Conservation (phyloP, 23 tunicate species). For the Phallusia fumigata region DNA sequence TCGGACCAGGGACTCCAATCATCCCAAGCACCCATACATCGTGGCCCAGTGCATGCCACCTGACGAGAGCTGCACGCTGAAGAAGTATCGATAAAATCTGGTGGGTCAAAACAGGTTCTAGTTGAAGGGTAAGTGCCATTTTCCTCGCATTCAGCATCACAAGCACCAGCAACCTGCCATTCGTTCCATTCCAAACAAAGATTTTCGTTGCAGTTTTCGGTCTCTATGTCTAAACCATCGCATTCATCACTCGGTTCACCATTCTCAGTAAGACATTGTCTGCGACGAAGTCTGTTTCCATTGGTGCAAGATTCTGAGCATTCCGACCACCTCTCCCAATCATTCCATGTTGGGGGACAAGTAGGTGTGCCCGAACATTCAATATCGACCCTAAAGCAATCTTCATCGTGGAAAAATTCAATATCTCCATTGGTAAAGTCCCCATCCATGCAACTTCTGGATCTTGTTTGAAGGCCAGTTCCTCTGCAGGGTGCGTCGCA, state of each 20-base stretch:
- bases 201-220: slow-evolving; percentile 11
- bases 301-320: slow-evolving; percentile 31
- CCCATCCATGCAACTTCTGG: slow-evolving; percentile 15
- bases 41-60: slow-evolving; percentile 7
- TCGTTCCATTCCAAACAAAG: slow-evolving; percentile 33
- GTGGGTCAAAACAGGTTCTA: slow-evolving; percentile 18
- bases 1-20: slow-evolving; percentile 24
- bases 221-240: neutral
- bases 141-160: slow-evolving; percentile 34
- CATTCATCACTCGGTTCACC: slow-evolving; percentile 20
- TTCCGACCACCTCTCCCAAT: slow-evolving; percentile 24
- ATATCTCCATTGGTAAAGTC: neutral
- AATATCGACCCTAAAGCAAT: neutral
- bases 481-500: slow-evolving; percentile 32
- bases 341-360: slow-evolving; percentile 35
- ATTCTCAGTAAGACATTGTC: slow-evolving; percentile 26
- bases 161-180: slow-evolving; percentile 11
- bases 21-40: slow-evolving; percentile 34
- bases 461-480: neutral
- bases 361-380: slow-evolving; percentile 22
- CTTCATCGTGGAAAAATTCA: neutral
- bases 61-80: neutral
- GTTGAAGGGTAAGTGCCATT: neutral
- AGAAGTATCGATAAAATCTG: neutral
- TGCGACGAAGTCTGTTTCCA: slow-evolving; percentile 10